Evolutionary conservation across 2,797 vertebrate genomes (phyloP), one percentile per base, ranked within the genome.

Genomic region (Sphenodon punctatus): DNA sequence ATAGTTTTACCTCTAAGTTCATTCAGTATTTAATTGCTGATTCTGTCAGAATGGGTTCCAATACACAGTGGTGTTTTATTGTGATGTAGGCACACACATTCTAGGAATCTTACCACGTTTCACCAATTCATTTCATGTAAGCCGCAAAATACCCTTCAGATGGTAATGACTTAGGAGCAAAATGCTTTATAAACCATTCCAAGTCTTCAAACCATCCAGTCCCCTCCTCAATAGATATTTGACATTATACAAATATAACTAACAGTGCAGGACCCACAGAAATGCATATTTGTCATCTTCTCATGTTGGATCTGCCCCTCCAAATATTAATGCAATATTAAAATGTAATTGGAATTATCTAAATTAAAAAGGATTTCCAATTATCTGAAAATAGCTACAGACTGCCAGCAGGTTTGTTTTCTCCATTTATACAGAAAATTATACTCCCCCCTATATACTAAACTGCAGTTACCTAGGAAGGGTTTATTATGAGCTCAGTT

Each of bases 271-370:
- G 78, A 84, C 0, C 5, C 43, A 20, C 36, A 74, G 41, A 83
- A 59, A 84, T 84, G 85, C 6, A 0, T 27, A 67, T 70, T 80
- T 85, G 10, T 11, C 32, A 58, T 34, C 55, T 58, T 7, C 66
- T 82, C 20, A 67, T n/a, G 43, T 63, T 36, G 4, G n/a, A 41
- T 63, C 41, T 83, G 34, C 17, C 61, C 51, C 10, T 63, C 27
- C 36, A 82, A 75, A 82, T 71, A 68, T 68, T 84, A 73, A 82
- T 5, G 22, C 38, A 38, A 75, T 63, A 59, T 64, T 87, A 67
- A 67, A 6, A 88, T 67, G 16, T 55, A 85, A 78, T 55, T 70
- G 22, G 75, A 83, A 75, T 84, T 48, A 69, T 42, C 27, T 59
- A 86, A 83, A 67, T 67, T 10, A 81, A 83, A 87, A 63, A 51